Conservation (phyloP, 1,140 invertebrate species). For the Halyomorpha halys region DNA sequence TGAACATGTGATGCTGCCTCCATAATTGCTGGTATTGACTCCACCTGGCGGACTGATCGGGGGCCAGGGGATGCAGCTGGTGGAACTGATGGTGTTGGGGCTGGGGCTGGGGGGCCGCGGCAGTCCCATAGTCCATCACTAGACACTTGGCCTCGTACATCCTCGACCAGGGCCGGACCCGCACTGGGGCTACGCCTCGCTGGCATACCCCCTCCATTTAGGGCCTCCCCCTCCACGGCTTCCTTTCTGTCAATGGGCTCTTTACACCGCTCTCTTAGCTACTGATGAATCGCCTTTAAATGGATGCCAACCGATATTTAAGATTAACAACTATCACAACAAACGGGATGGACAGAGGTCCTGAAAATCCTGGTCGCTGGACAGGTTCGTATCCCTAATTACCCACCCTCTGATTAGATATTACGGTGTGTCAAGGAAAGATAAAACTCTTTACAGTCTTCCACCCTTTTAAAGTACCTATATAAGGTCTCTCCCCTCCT, state of each 20-base stretch:
- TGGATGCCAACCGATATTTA: too few relatives aligned
- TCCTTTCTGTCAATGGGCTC: neutral
- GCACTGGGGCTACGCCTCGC: constrained; percentile 4
- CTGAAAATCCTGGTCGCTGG: too few relatives aligned
- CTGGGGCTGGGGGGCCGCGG: constrained; percentile 30
- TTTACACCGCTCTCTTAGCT: too few relatives aligned
- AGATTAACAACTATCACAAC: too few relatives aligned
- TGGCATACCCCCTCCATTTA: neutral
- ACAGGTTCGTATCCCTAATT: too few relatives aligned
- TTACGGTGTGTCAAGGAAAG: too few relatives aligned
- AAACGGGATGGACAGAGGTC: too few relatives aligned
- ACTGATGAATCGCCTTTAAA: too few relatives aligned
- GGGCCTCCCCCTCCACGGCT: neutral
- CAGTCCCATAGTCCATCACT: constrained; percentile 34
- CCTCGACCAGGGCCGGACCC: constrained; percentile 17
- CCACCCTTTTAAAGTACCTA: too few relatives aligned
- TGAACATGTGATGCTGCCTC: constrained; percentile 44
- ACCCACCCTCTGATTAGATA: too few relatives aligned
- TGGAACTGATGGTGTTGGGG: constrained; percentile 37
- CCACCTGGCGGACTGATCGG: constrained; percentile 42
- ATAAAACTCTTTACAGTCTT: too few relatives aligned
- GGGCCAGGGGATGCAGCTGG: constrained; percentile 41
- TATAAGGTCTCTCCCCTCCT: too few relatives aligned
- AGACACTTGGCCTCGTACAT: constrained; percentile 34
- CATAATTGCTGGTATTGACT: constrained; percentile 45